Evolutionary conservation across 2,113 vertebrate genomes (phyloP).

Genomic region (Calidris pygmaea): DNA sequence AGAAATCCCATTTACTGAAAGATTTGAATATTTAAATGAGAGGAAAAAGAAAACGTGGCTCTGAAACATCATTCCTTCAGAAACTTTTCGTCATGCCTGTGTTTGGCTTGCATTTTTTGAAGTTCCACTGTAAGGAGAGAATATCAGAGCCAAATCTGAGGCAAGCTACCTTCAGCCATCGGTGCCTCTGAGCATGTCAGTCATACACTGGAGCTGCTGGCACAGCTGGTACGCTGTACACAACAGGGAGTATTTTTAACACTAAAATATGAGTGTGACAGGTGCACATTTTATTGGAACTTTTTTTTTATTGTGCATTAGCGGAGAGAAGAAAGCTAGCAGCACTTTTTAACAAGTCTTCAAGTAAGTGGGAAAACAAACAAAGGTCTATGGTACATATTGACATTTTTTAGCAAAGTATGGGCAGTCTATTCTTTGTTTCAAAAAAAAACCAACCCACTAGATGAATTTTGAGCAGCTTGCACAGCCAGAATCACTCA

Average conservation of each 20-base stretch:
- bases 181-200: conserved; percentile 26
- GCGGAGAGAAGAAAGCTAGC: background rate
- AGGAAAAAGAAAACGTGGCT: background rate
- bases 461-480: conserved; percentile 57
- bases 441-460: background rate
- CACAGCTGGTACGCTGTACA: conserved; percentile 54
- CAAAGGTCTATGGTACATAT: background rate
- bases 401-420: background rate
- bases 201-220: conserved; percentile 22
- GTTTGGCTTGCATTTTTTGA: background rate
- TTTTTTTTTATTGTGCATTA: conserved; percentile 25
- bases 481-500: conserved; percentile 53
- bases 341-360: conserved; percentile 27
- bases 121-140: background rate
- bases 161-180: background rate
- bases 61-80: background rate
- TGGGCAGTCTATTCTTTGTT: background rate
- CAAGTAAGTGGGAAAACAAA: conserved; percentile 7
- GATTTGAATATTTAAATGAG: background rate
- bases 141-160: conserved; percentile 8
- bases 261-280: conserved; percentile 49
- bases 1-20: background rate
- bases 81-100: background rate
- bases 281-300: conserved; percentile 67
- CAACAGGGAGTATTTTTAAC: conserved; percentile 60